These are phyloP conservation scores for Formicarius rufipectus DNA, from an alignment of 2,113 vertebrate species.

Conservation along the genomic window DNA sequence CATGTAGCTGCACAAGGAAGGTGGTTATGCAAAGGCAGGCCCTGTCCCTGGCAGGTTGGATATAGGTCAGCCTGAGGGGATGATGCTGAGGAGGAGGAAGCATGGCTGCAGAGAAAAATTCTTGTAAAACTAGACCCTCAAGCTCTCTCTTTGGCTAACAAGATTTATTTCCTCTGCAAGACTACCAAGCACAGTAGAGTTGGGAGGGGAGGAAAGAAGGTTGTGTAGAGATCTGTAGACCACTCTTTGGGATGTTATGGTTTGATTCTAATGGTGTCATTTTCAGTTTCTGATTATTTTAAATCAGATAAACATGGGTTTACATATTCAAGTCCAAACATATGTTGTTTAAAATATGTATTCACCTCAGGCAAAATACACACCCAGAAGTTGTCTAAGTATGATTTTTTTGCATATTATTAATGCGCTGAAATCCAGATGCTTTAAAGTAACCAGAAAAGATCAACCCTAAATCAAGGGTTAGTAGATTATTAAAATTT, in stretches of 20 bases:
- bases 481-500: not conserved
- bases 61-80: not conserved
- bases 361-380: constrained; percentile 44
- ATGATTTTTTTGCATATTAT: constrained; percentile 12
- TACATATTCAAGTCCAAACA: constrained; percentile 27
- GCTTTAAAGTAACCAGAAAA: constrained; percentile 29
- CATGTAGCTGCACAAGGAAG: not conserved
- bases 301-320: not conserved
- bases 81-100: not conserved
- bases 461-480: not conserved
- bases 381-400: constrained; percentile 18
- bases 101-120: not conserved
- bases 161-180: not conserved
- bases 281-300: not conserved
- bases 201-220: not conserved
- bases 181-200: not conserved
- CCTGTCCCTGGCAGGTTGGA: not conserved
- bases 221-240: not conserved
- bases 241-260: not conserved
- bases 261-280: not conserved
- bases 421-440: not conserved
- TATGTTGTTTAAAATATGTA: constrained; percentile 12
- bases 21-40: not conserved
- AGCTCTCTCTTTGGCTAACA: not conserved
- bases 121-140: constrained; percentile 23